Evolutionary conservation across 2,797 vertebrate genomes (phyloP).

Genomic region (Rhinophrynus dorsalis): DNA sequence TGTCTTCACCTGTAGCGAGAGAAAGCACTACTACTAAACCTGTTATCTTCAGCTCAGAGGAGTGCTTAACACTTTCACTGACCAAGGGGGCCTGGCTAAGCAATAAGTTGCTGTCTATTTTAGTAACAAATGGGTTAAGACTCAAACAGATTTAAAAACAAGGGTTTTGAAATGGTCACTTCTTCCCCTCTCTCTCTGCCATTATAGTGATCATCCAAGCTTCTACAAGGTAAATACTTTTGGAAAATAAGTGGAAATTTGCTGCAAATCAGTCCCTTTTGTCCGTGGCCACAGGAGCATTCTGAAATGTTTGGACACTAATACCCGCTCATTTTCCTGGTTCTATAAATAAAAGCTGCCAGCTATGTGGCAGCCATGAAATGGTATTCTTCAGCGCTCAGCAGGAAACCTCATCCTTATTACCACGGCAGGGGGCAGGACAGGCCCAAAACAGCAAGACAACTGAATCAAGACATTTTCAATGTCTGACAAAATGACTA

Average conservation of each 20-base stretch:
- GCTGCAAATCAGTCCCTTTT: conserved; percentile 99
- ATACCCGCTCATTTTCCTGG: conserved; percentile 99
- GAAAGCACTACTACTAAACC: not conserved
- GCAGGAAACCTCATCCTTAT: conserved; percentile 98
- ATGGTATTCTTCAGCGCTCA: conserved; percentile 99
- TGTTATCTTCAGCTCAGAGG: conserved; percentile 1
- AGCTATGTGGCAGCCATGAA: conserved; percentile 97
- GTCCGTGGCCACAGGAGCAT: conserved; percentile 98
- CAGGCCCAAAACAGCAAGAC: conserved; percentile 97
- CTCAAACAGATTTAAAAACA: conserved; percentile 63
- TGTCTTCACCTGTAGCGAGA: not conserved
- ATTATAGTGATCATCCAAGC: conserved; percentile 77
- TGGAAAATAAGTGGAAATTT: conserved; percentile 99
- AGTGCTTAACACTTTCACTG: conserved; percentile 18
- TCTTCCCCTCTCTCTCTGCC: conserved; percentile 62
- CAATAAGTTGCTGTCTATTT: not conserved
- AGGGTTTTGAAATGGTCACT: conserved; percentile 73
- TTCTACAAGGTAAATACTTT: conserved; percentile 88
- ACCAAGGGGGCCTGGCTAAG: not conserved
- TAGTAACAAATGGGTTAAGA: conserved; percentile 62
- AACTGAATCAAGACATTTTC: conserved; percentile 99
- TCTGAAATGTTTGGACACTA: conserved; percentile 99
- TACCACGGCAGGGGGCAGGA: conserved; percentile 94
- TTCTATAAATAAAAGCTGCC: conserved; percentile 99
- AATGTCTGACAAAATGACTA: conserved; percentile 99